Base-by-base conservation (phyloP, 2,888 invertebrate species). In the Galerucella calmariensis region DNA sequence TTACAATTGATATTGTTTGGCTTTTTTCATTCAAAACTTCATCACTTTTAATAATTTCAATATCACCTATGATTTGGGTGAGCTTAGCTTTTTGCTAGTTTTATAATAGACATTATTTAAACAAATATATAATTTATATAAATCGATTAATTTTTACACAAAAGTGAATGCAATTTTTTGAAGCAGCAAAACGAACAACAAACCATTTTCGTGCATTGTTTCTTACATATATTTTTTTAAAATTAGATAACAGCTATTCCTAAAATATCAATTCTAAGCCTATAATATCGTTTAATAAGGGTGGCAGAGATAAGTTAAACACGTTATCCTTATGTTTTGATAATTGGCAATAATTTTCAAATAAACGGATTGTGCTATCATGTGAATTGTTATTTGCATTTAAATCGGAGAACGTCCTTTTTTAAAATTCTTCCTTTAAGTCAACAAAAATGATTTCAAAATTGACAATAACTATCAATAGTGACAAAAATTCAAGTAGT, bases 211-310 rank as follows among this genome's bases (percentile, higher is more conserved):
- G 72, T 72, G 72, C 72, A 59, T 44, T 70, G 53, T 51, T 27
- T 68, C 20, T 66, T 65, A 69, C 24, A 44, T 24, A 41, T 75
- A 71, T 61, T 44, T 16, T 35, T 74, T 77, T 80, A 80, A 75
- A 81, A 80, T 81, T 80, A 80, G 79, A 75, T 81, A 81, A 81
- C 81, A 81, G 78, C 81, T 79, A 79, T 58, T 10, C 44, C 78
- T 79, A 79, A 72, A 68, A 67, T 59, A 58, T 74, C 68, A 72
- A 69, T 63, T 61, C 51, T 14, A n/a, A 24, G 46, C 46, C 58
- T 53, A 16, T 58, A 63, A 35, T 63, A 62, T 62, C 24, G 27
- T 61, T 35, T 53, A 14, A 24, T 27, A 48, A n/a, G 9, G 35
- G 41, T n/a, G 2, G 10, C 11, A 35, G 12, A 48, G 20, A 27